Evolutionary conservation across 2,797 vertebrate species (phyloP).

Genomic region (Bradypus variegatus): DNA sequence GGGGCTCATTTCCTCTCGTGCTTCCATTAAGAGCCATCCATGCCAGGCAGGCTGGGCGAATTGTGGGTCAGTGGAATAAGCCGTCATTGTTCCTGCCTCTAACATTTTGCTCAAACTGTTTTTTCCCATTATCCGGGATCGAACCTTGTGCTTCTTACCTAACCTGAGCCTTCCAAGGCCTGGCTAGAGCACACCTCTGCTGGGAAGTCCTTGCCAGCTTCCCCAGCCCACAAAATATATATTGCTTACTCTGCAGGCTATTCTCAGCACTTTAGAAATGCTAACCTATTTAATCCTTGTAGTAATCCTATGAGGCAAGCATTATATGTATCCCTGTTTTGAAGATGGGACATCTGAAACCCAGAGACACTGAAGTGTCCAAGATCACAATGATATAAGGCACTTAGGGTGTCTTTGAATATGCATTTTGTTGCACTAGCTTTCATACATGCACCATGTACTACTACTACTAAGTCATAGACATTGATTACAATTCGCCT

Average conservation of each 20-base stretch:
- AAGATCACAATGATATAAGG: background rate
- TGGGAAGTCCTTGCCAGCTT: background rate
- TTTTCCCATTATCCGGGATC: background rate
- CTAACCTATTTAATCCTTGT: background rate
- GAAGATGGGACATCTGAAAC: background rate
- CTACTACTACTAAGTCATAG: background rate
- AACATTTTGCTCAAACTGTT: background rate
- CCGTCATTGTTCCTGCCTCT: background rate
- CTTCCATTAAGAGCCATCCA: background rate
- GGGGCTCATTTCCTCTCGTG: background rate
- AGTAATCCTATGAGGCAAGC: background rate
- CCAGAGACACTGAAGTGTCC: background rate
- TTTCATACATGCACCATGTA: background rate
- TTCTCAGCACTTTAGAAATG: background rate
- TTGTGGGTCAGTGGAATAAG: background rate
- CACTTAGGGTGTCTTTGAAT: background rate
- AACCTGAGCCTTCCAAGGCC: background rate
- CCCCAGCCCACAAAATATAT: background rate
- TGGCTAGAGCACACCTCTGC: background rate
- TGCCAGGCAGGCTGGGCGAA: background rate
- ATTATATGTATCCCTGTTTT: background rate
- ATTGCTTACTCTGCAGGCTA: fast-evolving
- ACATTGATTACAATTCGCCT: background rate
- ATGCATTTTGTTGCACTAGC: background rate
- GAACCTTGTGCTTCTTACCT: background rate